phyloP scores from a whole-genome alignment of 1,140 invertebrate genomes.

The Drosophila parvula region DNA sequence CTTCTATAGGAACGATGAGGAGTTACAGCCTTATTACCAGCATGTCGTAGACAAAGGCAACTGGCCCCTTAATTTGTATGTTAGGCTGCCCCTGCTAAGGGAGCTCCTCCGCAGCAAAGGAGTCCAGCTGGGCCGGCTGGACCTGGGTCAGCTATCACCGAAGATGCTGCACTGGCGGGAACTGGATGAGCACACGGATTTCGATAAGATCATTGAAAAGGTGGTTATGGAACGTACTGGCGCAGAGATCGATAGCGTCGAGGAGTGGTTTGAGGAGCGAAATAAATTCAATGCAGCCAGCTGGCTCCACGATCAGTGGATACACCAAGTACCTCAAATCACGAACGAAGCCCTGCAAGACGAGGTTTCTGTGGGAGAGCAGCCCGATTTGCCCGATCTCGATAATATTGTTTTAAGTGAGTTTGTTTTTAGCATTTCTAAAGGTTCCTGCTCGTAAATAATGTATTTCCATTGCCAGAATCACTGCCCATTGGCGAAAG shows the following conservation, averaged over 20 bases:
- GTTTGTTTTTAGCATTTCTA: background rate
- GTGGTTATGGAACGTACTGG: conserved; percentile 22
- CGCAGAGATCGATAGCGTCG: background rate
- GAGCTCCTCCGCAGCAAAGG: conserved; percentile 51
- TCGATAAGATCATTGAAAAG: conserved; percentile 44
- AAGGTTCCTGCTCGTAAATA: background rate
- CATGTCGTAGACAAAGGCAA: conserved; percentile 53
- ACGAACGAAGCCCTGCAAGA: background rate
- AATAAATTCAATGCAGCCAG: conserved; percentile 34
- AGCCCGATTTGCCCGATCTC: background rate
- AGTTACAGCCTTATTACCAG: conserved; percentile 20
- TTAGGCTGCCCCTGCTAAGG: conserved; percentile 27
- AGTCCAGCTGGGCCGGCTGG: conserved; percentile 20
- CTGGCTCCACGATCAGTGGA: conserved; percentile 52
- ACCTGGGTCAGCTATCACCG: conserved; percentile 47
- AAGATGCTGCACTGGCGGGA: conserved; percentile 55
- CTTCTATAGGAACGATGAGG: conserved; percentile 17
- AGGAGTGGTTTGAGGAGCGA: conserved; percentile 17
- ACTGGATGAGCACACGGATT: conserved; percentile 30
- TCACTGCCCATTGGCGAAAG: background rate
- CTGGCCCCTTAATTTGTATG: conserved; percentile 51
- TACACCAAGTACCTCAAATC: conserved; percentile 37
- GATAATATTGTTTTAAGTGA: conserved; percentile 6
- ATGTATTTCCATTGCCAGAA: background rate
- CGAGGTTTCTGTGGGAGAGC: background rate